These are phyloP conservation scores for Parapristionchus giblindavisi DNA, from an alignment of 2,888 invertebrate species.

Conservation along the genomic window DNA sequence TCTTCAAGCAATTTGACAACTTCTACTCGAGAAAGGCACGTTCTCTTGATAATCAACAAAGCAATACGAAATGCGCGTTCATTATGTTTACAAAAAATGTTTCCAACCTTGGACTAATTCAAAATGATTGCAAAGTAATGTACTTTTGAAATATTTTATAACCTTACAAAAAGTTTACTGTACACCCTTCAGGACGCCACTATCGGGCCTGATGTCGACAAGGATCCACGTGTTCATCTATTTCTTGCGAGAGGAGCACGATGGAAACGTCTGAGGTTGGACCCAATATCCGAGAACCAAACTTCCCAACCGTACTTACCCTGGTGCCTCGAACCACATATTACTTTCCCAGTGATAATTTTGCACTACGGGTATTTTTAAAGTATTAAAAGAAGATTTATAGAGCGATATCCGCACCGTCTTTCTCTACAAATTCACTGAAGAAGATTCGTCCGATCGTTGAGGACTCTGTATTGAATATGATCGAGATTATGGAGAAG, in stretches of 20 bases:
- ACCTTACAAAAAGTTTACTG: no score
- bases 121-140: no score
- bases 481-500: conserved; percentile 26
- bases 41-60: background rate
- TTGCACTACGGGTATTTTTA: background rate
- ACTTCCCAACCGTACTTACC: no score
- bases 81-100: no score
- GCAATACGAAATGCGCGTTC: background rate
- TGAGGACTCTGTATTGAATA: conserved; percentile 8
- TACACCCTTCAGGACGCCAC: background rate
- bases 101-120: no score
- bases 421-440: conserved; percentile 27
- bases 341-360: no score
- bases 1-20: conserved; percentile 70
- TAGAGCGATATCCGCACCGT: conserved; percentile 1
- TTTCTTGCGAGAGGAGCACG: conserved; percentile 20
- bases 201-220: conserved; percentile 18
- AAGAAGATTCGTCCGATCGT: conserved; percentile 32
- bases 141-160: no score
- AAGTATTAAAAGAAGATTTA: background rate
- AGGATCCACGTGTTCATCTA: background rate
- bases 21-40: conserved; percentile 60
- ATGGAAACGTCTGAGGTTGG: conserved; percentile 15
- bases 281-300: no score
- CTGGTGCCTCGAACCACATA: no score